Evolutionary conservation across 2,113 vertebrate species (phyloP).

Genomic region (Psophia crepitans): DNA sequence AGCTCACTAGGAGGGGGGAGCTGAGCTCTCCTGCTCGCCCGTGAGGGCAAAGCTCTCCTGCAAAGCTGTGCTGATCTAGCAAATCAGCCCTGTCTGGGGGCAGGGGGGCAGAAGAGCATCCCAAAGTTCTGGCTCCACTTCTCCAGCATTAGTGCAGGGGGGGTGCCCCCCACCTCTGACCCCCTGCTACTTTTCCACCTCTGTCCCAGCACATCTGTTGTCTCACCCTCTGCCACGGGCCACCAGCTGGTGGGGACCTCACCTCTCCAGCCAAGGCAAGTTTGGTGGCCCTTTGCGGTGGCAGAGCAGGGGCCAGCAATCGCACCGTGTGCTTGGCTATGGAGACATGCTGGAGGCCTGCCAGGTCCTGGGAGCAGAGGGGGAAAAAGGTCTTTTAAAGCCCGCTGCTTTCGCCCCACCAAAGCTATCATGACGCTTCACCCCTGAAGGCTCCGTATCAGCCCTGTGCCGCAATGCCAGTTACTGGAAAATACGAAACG

Average conservation of each 20-base stretch:
- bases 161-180: background rate
- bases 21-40: background rate
- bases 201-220: background rate
- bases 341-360: background rate
- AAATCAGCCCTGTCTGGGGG: background rate
- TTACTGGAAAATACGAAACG: no score
- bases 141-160: background rate
- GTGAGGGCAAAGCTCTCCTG: background rate
- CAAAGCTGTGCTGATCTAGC: background rate
- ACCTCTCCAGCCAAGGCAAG: background rate
- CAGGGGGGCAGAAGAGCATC: no score
- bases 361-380: background rate
- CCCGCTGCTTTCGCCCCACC: background rate
- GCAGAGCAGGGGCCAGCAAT: background rate
- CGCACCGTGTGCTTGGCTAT: background rate
- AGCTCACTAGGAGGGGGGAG: rapidly evolving
- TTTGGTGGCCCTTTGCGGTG: background rate
- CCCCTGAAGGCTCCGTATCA: background rate
- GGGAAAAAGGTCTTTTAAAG: background rate
- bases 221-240: background rate
- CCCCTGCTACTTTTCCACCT: background rate
- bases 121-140: background rate
- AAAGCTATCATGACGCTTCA: background rate
- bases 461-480: no score
- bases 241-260: background rate